A percentile compares a stretch with the other conserved stretches of the same genome.
Evolutionary conservation across 2,113 vertebrate genomes (phyloP).

Genomic region (Athene cunicularia): DNA sequence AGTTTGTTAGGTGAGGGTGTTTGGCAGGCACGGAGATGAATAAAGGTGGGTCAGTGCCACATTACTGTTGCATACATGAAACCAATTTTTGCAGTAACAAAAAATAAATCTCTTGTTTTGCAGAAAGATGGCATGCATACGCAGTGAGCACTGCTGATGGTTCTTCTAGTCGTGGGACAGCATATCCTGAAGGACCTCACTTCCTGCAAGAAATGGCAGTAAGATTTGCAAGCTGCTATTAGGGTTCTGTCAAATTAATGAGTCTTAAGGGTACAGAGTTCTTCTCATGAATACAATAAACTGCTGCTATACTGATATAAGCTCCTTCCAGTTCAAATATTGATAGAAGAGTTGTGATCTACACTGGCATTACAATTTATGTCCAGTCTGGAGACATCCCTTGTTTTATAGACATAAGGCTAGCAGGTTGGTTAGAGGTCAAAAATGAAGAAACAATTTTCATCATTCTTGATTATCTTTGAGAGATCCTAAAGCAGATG

Average conservation of each 20-base stretch:
- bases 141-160: background rate
- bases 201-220: background rate
- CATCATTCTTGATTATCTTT: slow-evolving; percentile 73
- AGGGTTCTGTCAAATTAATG: slow-evolving; percentile 50
- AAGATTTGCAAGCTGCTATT: slow-evolving; percentile 41
- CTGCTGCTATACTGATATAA: slow-evolving; percentile 15
- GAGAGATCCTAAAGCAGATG: slow-evolving; percentile 72
- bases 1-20: background rate
- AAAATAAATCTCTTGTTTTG: background rate
- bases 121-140: background rate
- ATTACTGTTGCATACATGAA: background rate
- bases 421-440: slow-evolving; percentile 70
- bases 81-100: background rate
- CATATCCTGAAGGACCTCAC: background rate
- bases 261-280: slow-evolving; percentile 26
- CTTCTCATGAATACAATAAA: slow-evolving; percentile 50
- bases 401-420: slow-evolving; percentile 66
- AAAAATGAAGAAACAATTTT: slow-evolving; percentile 73
- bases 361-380: slow-evolving; percentile 56
- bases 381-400: slow-evolving; percentile 42
- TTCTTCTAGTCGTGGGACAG: background rate
- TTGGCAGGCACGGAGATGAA: background rate
- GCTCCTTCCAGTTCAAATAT: slow-evolving; percentile 60
- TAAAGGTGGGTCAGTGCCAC: background rate
- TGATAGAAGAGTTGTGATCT: slow-evolving; percentile 58